Conservation (phyloP, 2,888 invertebrate species). For the Apantesis nais region DNA sequence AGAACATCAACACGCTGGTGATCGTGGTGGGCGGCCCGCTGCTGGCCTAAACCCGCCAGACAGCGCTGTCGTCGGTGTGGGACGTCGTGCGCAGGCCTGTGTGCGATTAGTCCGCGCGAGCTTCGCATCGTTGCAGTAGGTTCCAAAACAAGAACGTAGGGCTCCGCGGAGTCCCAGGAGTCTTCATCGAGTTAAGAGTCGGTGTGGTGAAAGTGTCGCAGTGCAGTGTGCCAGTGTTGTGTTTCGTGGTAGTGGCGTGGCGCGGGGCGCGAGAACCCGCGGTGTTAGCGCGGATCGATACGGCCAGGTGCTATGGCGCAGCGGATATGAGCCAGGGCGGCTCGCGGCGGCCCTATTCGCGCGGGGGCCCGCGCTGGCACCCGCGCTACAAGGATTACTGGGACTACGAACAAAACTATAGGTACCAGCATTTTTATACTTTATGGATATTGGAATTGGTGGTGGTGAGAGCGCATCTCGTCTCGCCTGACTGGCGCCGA, state of each 20-base stretch:
- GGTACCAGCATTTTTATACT: constrained; percentile 48
- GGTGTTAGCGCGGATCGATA: constrained; percentile 74
- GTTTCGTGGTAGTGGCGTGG: constrained; percentile 42
- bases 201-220: constrained; percentile 60
- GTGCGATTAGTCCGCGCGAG: constrained; percentile 65
- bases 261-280: constrained; percentile 51
- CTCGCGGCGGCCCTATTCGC: constrained; percentile 78
- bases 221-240: constrained; percentile 62
- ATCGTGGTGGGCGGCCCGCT: too few relatives aligned
- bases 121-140: constrained; percentile 70
- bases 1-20: too few relatives aligned
- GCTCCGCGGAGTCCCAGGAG: constrained; percentile 57
- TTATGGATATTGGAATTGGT: constrained; percentile 10
- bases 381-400: constrained; percentile 83
- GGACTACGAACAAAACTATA: constrained; percentile 83
- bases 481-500: constrained; percentile 6
- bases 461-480: constrained; percentile 7
- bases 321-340: constrained; percentile 80
- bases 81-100: constrained; percentile 67
- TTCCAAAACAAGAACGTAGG: constrained; percentile 66
- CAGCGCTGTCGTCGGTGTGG: constrained; percentile 50
- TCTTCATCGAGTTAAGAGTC: constrained; percentile 40
- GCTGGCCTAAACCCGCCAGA: constrained; percentile 57
- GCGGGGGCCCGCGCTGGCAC: constrained; percentile 82
- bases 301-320: constrained; percentile 67